phyloP scores from a whole-genome alignment of 2,888 invertebrate genomes.

The Lepetodrilus schrolli region DNA sequence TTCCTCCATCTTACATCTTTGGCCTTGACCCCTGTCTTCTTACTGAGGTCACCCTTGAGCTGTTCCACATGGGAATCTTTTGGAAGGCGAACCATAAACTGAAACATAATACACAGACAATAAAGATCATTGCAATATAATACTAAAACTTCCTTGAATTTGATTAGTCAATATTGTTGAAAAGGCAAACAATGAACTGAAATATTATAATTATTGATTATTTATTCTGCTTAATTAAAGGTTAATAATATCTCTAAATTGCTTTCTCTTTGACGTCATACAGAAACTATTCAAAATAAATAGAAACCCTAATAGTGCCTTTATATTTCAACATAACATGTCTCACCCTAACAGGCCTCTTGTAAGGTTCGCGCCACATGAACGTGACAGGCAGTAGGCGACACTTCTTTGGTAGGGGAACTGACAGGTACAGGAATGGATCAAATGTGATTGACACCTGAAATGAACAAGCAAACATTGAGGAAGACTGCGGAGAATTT shows the following conservation, averaged over 20 bases:
- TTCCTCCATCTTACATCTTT: slow-evolving; percentile 59
- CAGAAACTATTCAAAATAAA: too few relatives aligned
- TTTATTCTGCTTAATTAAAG: background rate
- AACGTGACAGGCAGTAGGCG: slow-evolving; percentile 72
- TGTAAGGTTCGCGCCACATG: slow-evolving; percentile 74
- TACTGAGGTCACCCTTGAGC: slow-evolving; percentile 68
- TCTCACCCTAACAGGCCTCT: slow-evolving; percentile 74
- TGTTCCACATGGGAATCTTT: slow-evolving; percentile 71
- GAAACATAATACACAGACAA: slow-evolving; percentile 29
- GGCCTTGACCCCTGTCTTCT: slow-evolving; percentile 63
- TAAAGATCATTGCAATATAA: too few relatives aligned
- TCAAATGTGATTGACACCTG: slow-evolving; percentile 78
- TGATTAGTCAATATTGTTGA: too few relatives aligned
- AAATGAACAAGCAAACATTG: slow-evolving; percentile 40
- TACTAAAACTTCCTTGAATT: too few relatives aligned
- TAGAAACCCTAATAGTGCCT: too few relatives aligned
- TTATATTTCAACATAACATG: too few relatives aligned
- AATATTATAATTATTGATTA: too few relatives aligned
- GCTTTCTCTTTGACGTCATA: too few relatives aligned
- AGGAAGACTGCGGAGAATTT: too few relatives aligned
- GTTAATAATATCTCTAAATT: too few relatives aligned
- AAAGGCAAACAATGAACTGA: too few relatives aligned
- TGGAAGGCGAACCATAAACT: slow-evolving; percentile 66
- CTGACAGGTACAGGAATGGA: slow-evolving; percentile 77
- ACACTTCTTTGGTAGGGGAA: slow-evolving; percentile 77